Conservation (phyloP, 2,888 invertebrate genomes). For the Nipponacmea schrenckii region DNA sequence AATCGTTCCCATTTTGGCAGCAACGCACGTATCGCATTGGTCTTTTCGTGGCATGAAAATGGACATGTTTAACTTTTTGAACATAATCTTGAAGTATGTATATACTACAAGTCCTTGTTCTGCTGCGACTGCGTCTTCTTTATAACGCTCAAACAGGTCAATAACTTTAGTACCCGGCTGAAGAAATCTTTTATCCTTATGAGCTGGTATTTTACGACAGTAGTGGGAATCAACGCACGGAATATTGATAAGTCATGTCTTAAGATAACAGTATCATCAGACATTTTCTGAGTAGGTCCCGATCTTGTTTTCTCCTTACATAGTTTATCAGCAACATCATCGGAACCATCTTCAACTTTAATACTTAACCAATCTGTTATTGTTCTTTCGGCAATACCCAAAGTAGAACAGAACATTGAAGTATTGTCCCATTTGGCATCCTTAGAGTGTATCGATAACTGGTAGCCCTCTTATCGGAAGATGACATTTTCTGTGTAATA, state of each 20-base stretch:
- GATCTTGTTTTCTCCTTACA: not conserved
- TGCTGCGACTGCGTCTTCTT: not conserved
- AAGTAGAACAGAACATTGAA: not conserved
- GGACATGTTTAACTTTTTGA: not conserved
- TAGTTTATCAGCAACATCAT: not conserved
- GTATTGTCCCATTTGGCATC: not conserved
- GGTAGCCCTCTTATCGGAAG: too few relatives aligned
- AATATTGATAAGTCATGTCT: not conserved
- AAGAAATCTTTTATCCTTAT: not conserved
- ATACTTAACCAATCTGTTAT: not conserved
- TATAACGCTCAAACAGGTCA: not conserved
- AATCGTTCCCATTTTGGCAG: not conserved
- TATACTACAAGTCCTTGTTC: not conserved
- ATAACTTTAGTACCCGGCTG: not conserved
- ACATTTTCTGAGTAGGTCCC: not conserved
- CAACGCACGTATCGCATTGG: not conserved
- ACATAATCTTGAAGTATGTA: not conserved
- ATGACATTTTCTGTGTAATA: too few relatives aligned
- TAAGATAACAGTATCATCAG: not conserved
- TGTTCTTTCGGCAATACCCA: not conserved
- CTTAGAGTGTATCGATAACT: too few relatives aligned
- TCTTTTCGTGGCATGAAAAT: conserved; percentile 2
- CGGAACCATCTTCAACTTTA: not conserved
- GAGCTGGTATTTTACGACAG: not conserved
- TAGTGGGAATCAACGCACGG: not conserved